phyloP scores from a whole-genome alignment of 2,888 invertebrate genomes.

The Caenorhabditis parvicauda region DNA sequence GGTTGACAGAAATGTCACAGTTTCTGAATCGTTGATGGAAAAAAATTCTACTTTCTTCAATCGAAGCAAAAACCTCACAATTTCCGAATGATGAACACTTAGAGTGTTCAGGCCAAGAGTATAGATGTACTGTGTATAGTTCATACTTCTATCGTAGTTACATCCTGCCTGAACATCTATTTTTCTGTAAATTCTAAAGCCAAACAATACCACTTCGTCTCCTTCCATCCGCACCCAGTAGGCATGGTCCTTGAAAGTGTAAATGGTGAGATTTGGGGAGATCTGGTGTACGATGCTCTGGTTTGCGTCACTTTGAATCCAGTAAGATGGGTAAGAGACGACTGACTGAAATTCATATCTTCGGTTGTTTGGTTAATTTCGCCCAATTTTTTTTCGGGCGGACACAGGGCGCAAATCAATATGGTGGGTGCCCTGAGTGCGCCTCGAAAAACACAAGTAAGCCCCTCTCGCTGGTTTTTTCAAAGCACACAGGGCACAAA shows the following conservation, averaged over 20 bases:
- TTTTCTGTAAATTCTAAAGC: too few relatives aligned
- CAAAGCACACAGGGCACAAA: too few relatives aligned
- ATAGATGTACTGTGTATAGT: constrained; percentile 28
- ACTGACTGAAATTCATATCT: constrained; percentile 11
- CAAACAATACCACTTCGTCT: too few relatives aligned
- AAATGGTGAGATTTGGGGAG: constrained; percentile 23
- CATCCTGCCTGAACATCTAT: too few relatives aligned
- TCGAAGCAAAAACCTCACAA: constrained; percentile 9
- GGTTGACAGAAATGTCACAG: too few relatives aligned
- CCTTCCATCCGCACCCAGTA: too few relatives aligned
- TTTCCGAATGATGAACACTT: constrained; percentile 20
- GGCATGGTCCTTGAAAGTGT: constrained; percentile 21
- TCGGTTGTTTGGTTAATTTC: not conserved
- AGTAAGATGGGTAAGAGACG: constrained; percentile 25
- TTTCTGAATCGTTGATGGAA: too few relatives aligned
- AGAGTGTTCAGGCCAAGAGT: constrained; percentile 31
- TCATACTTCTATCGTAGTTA: constrained; percentile 18
- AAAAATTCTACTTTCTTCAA: not conserved
- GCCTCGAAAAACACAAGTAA: too few relatives aligned
- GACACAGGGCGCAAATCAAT: too few relatives aligned
- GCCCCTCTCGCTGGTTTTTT: too few relatives aligned
- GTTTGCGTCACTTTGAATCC: constrained; percentile 30
- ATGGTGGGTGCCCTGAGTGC: too few relatives aligned
- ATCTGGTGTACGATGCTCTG: constrained; percentile 26
- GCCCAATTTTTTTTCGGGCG: not conserved